Evolutionary conservation across 2,888 invertebrate species (phyloP).

Genomic region (Dastarcus helophoroides): DNA sequence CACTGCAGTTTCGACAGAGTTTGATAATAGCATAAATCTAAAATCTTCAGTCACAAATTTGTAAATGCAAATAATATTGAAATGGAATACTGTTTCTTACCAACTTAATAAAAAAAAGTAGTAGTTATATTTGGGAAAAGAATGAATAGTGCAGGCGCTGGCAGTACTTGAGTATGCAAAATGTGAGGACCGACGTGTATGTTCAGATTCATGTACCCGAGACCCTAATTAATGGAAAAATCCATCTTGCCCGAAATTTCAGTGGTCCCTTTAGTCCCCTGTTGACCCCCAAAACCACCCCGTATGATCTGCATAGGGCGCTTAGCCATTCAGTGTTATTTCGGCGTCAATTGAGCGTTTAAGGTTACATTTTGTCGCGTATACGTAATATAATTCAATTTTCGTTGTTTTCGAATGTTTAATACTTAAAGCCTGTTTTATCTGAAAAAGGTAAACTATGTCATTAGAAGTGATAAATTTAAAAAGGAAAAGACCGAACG

Average conservation of each 20-base stretch:
- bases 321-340: slow-evolving; percentile 6
- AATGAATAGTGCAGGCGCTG: slow-evolving; percentile 12
- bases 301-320: slow-evolving; percentile 4
- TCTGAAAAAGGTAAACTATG: slow-evolving; percentile 12
- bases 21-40: too few species aligned
- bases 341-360: slow-evolving; percentile 6
- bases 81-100: too few species aligned
- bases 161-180: slow-evolving; percentile 13
- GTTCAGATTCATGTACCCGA: slow-evolving; percentile 11
- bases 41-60: too few species aligned
- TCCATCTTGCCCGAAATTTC: slow-evolving; percentile 5
- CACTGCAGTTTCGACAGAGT: too few species aligned
- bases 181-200: too few species aligned
- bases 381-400: slow-evolving; percentile 7
- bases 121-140: too few species aligned
- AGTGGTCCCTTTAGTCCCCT: slow-evolving; percentile 7
- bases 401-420: slow-evolving; percentile 7
- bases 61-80: too few species aligned
- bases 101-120: too few species aligned
- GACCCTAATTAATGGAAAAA: slow-evolving; percentile 7
- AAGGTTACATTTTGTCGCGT: too few species aligned
- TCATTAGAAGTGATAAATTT: slow-evolving; percentile 12
- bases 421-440: slow-evolving; percentile 10
- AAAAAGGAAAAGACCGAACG: slow-evolving; percentile 10
- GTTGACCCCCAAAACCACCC: not conserved